Evolutionary conservation across 2,888 invertebrate species (phyloP), one percentile per base, ranked within the genome.

Genomic region (Atethmia centrago): DNA sequence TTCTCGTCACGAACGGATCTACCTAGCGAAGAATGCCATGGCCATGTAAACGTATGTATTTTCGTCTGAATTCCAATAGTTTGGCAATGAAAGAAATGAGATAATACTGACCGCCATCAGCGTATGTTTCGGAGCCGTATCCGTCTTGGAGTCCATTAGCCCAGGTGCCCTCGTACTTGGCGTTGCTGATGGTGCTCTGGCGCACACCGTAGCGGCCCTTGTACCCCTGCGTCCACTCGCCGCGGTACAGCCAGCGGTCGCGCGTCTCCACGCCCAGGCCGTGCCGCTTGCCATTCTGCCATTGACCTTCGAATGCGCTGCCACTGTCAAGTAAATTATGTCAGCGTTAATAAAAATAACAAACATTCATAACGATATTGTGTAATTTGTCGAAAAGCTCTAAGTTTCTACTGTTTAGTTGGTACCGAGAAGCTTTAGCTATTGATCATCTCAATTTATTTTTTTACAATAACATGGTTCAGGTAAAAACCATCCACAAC

Each of bases 201-300:
- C 99, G 97, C 71, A 99, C 99, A 55, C 99, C 99, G 96, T 99
- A 99, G 84, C 99, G 98, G 67, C 99, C 99, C 95, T 99, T 99
- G 97, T 98, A 99, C 61, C 99, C 99, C 94, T 99, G 99, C 76
- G 99, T 99, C 99, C 99, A 99, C 97, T 99, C 99, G 81, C 99
- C 99, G 83, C 99, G 97, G 97, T 99, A 99, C 86, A 99, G 97
- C 99, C 99, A 99, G 73, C 99, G 97, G 62, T 99, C 99, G 83
- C 99, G 97, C 81, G 98, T 98, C 96, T 99, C 99, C 92, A 99
- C 98, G 79, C 99, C 99, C 91, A 99, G 97, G 16, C 99, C 99
- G 94, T 99, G 99, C 70, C 99, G 97, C 95, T 99, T 99, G 84
- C 99, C 99, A 94, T 99, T 99, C 96, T 99, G 99, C 99, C 99